Base-by-base conservation (phyloP, 2,113 vertebrate species). In the Phaetusa simplex region DNA sequence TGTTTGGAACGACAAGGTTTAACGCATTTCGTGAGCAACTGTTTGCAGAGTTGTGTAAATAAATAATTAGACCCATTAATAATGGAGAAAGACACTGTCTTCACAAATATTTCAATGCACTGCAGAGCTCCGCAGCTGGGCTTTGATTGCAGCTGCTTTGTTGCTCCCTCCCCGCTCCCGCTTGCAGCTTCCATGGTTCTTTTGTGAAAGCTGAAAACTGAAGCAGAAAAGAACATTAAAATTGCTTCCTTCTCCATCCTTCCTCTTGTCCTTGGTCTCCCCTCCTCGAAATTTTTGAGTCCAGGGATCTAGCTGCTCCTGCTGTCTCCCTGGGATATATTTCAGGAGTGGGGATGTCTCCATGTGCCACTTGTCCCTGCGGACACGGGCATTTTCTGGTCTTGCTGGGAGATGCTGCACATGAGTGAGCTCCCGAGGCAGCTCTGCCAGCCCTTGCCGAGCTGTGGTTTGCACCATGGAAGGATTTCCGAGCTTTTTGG, bases 1-100 rank as follows among this genome's bases (percentile, higher is more conserved):
- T 8, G 65, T 71, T 87, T 59, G 22, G 73, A 71, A 7, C n/a
- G 91, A 76, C 80, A 5, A n/a, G 80, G 64, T 73, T 74, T 65
- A 20, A 40, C 21, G 1, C 30, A 0, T 67, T 72, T 2, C 0
- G 19, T 1, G 42, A 91, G 96, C 91, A 90, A 96, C 85, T 72
- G 53, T 36, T 89, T 1, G 5, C 66, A 42, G 90, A 23, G 61
- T 5, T 58, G 80, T 43, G 88, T 97, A 95, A 97, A 97, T 97
- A 96, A 97, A 94, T 95, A 34, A 94, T 88, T 62, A 85, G 80
- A 2, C 9, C 42, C 34, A 43, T 96, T 85, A 96, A 96, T 93
- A 95, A 97, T 89, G 88, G 80, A 97, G 90, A 36, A 86, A 47
- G 76, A 49, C 11, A 2, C 76, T 89, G 73, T 71, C 73, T 47